These are phyloP conservation scores for Parapristionchus giblindavisi DNA, from an alignment of 2,888 invertebrate species.

Conservation along the genomic window DNA sequence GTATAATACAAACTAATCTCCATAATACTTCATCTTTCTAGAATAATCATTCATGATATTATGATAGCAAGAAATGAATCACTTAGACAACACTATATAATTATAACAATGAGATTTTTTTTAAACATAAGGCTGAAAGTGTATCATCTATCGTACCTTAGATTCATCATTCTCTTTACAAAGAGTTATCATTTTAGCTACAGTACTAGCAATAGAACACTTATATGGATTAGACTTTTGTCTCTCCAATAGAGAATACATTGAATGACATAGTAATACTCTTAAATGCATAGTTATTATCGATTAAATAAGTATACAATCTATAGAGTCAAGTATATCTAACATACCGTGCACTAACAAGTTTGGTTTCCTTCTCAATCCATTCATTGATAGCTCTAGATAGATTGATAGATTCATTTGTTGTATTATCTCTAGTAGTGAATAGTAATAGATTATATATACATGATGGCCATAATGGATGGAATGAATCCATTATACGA, in stretches of 20 bases:
- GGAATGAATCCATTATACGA: constrained; percentile 1
- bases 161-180: not conserved
- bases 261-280: constrained; percentile 15
- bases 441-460: constrained; percentile 30
- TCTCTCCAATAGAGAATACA: constrained; percentile 18
- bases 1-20: constrained; percentile 14
- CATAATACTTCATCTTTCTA: not conserved
- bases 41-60: too few species aligned
- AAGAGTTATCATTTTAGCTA: not conserved
- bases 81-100: too few species aligned
- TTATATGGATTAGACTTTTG: constrained; percentile 12
- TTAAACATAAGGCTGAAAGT: not conserved
- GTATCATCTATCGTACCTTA: not conserved
- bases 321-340: not conserved
- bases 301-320: not conserved
- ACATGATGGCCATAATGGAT: constrained; percentile 13
- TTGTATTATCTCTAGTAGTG: constrained; percentile 24
- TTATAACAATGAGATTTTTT: too few species aligned
- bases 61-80: not conserved
- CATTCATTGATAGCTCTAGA: too few species aligned
- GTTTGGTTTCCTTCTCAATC: too few species aligned
- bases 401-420: too few species aligned
- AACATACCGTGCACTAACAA: too few species aligned
- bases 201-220: constrained; percentile 15
- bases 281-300: not conserved